These are phyloP conservation scores for Eilema depressum DNA, from an alignment of 2,888 invertebrate genomes.

Conservation along the genomic window DNA sequence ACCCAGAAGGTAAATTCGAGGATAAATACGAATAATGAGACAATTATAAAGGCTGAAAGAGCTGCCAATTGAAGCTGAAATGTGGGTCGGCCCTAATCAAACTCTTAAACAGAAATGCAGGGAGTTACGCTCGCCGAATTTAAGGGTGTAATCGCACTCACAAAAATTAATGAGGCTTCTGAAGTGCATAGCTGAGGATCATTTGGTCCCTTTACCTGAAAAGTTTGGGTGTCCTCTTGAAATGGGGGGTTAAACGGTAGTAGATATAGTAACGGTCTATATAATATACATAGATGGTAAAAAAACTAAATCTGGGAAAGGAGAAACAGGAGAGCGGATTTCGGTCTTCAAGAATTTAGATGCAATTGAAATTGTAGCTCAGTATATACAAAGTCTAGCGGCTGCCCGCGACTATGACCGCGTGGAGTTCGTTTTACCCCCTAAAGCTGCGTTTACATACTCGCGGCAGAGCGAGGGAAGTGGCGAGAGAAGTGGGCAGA, in stretches of 20 bases:
- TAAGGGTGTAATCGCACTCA: neutral
- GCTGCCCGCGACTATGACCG: no score
- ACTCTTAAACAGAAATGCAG: conserved; percentile 29
- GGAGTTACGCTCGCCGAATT: conserved; percentile 16
- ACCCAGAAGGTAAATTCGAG: neutral
- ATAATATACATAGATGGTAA: no score
- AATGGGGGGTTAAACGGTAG: neutral
- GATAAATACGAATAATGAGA: conserved; percentile 29
- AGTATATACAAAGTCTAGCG: no score
- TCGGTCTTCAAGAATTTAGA: no score
- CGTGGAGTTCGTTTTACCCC: no score
- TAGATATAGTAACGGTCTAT: no score
- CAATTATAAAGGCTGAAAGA: conserved; percentile 33
- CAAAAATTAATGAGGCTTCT: neutral
- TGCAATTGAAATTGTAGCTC: no score
- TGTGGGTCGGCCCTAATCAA: conserved; percentile 27
- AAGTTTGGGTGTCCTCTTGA: neutral
- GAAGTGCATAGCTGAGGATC: neutral
- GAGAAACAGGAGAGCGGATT: neutral
- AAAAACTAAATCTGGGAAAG: neutral
- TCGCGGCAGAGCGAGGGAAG: no score
- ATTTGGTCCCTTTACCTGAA: no score
- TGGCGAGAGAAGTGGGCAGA: no score
- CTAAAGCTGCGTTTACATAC: no score
- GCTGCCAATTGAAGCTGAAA: conserved; percentile 45